Evolutionary conservation across 2,797 vertebrate genomes (phyloP).

Genomic region (Pterois miles): DNA sequence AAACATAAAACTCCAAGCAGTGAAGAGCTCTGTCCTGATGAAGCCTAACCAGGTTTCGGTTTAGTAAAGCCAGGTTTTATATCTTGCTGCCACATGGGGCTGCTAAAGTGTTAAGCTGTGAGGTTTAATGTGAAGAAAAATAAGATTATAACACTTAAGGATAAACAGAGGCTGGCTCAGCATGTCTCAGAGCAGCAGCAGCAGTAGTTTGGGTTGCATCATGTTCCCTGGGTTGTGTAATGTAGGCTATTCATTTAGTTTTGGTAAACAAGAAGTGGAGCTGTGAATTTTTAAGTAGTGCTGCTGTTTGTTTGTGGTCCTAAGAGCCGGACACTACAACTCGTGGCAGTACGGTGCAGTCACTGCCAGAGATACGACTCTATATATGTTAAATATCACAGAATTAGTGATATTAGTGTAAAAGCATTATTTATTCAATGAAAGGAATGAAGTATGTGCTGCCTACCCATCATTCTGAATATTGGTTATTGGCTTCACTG

Average conservation of each 20-base stretch:
- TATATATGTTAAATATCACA: background rate
- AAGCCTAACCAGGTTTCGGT: background rate
- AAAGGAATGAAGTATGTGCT: background rate
- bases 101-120: background rate
- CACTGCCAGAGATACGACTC: no score
- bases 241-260: slow-evolving; percentile 36
- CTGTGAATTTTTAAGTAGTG: slow-evolving; percentile 5
- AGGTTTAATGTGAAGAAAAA: slow-evolving; percentile 8
- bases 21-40: background rate
- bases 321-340: background rate
- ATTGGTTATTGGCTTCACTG: background rate
- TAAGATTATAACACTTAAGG: background rate
- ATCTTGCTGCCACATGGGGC: slow-evolving; percentile 1
- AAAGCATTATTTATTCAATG: background rate
- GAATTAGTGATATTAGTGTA: background rate
- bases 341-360: background rate
- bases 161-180: slow-evolving; percentile 35
- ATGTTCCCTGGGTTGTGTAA: slow-evolving; percentile 52
- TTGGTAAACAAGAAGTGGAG: slow-evolving; percentile 41
- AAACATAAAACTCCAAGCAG: background rate
- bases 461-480: background rate
- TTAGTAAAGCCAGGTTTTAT: background rate
- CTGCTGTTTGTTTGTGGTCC: background rate
- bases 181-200: slow-evolving; percentile 26
- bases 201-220: slow-evolving; percentile 29